Conservation (phyloP, 2,113 vertebrate genomes). For the Xerus inauris region DNA sequence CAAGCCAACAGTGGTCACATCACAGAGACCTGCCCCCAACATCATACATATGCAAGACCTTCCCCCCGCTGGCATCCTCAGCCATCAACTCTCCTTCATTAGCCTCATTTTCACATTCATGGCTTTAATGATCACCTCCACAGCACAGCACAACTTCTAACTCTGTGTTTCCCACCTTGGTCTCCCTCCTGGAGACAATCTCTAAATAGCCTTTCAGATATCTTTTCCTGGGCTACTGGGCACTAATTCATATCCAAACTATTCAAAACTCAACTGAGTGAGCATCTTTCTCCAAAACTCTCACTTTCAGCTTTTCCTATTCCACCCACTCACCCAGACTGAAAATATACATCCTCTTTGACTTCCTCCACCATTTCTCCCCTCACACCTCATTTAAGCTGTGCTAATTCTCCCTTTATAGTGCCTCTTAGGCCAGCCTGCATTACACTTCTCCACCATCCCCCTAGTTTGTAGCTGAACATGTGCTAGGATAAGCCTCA, state of each 20-base stretch:
- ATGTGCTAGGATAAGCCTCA: background rate
- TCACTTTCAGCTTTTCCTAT: background rate
- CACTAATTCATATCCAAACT: background rate
- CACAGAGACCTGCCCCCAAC: background rate
- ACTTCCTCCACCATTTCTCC: background rate
- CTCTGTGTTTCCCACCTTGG: background rate
- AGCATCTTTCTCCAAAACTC: background rate
- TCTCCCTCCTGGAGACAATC: background rate
- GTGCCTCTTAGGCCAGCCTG: background rate
- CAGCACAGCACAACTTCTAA: background rate
- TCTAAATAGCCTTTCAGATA: no score
- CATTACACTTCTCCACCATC: no score
- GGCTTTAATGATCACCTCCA: background rate
- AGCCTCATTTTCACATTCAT: background rate
- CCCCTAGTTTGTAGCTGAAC: fast-evolving
- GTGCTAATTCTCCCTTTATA: background rate
- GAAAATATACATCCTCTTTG: background rate
- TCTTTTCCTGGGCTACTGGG: background rate
- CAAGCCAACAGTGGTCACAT: background rate
- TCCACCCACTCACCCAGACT: background rate
- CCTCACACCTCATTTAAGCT: background rate
- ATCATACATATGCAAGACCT: background rate
- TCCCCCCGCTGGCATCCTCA: background rate
- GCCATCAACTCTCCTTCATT: background rate
- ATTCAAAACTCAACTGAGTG: background rate